Evolutionary conservation across 2,888 invertebrate species (phyloP), one percentile per base, ranked within the genome.

Genomic region (Polydrusus cervinus): DNA sequence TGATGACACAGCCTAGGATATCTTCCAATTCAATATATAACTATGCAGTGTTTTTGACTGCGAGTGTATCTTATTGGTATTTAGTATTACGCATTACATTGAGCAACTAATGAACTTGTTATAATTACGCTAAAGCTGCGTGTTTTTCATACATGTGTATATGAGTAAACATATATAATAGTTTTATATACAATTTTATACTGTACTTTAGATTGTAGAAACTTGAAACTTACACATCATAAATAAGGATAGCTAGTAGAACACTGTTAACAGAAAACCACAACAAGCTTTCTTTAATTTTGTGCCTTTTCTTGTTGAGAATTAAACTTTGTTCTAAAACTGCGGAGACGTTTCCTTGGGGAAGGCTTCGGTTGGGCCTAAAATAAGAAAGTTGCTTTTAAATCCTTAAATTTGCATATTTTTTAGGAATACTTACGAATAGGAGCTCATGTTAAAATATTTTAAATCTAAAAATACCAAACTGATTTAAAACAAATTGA

Each of bases 251-350:
- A 13, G 89, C 81, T 38, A 92, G 85, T 34, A 92, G 80, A 10
- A 86, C 82, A n/a, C 88, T 86, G 82, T 92, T 92, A 14, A 92
- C 83, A 11, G 87, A 81, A 61, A 91, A 90, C 91, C 92, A 92
- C 78, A 89, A 88, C n/a, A 91, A 82, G 20, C 90, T 89, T 67
- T 83, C 87, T 8, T 88, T 87, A 3, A 90, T 88, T 82, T 89
- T 89, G 75, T 84, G 87, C 72, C 89, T 87, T 0, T 85, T 88
- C 79, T 90, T 90, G 62, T 88, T 89, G 11, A 91, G 79, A 70
- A 89, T 88, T 34, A 91, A 86, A 25, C 90, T 89, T 78, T 88
- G 89, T 79, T 89, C 89, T 57, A 92, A 87, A 74, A 90, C 85
- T 55, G 88, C 88, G 11, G 89, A 69, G 47, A 34, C 53, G 61